Conservation (phyloP, 2,888 invertebrate genomes). For the Macrosiphum euphorbiae region DNA sequence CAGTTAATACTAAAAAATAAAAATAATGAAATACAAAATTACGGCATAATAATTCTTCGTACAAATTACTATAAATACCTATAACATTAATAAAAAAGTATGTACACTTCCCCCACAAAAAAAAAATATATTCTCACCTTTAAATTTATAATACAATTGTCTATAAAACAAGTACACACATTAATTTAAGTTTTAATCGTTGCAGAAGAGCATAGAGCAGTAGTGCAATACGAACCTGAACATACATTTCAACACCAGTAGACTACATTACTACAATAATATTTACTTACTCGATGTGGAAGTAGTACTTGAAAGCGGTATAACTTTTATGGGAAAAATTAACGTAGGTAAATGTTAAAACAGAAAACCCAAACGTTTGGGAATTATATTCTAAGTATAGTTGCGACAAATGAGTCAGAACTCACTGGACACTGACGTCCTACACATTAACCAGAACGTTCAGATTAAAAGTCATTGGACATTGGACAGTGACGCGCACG, state of each 20-base stretch:
- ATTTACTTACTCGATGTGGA: not conserved
- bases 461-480: not conserved
- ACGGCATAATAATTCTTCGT: not conserved
- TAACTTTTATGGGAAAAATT: not conserved
- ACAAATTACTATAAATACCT: not conserved
- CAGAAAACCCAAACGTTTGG: not conserved
- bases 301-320: not conserved
- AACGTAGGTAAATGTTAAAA: not conserved
- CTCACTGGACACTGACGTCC: not conserved
- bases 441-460: not conserved
- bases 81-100: not conserved
- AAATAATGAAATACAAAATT: not conserved
- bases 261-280: not conserved
- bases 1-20: not conserved
- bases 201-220: not conserved
- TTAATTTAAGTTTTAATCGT: not conserved
- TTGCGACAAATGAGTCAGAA: not conserved
- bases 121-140: not conserved
- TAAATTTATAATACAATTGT: not conserved
- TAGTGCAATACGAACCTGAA: not conserved
- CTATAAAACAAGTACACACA: not conserved
- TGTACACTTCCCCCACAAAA: not conserved
- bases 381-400: not conserved
- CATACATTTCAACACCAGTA: not conserved
- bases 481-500: not conserved